Evolutionary conservation across 2,888 invertebrate species (phyloP).

Genomic region (Caenorhabditis macrosperma): DNA sequence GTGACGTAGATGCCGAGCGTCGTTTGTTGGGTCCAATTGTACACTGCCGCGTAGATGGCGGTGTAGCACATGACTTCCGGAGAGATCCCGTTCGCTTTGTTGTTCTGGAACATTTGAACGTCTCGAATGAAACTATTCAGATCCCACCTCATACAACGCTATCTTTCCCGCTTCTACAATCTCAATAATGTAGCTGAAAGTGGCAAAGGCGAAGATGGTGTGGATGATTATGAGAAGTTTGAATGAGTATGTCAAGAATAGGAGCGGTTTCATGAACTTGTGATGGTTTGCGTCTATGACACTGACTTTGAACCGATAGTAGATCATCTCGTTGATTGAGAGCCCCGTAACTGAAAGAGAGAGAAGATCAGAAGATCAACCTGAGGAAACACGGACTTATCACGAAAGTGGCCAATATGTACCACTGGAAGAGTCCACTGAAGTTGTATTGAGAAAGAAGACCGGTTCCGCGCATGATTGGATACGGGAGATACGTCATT

Average conservation of each 20-base stretch:
- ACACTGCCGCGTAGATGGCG: neutral
- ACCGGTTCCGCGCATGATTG: neutral
- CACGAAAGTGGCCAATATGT: neutral
- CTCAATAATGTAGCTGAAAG: neutral
- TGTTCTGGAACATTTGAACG: neutral
- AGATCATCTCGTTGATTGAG: slow-evolving; percentile 26
- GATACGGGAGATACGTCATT: neutral
- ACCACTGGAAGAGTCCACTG: slow-evolving; percentile 7
- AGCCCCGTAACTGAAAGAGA: slow-evolving; percentile 9
- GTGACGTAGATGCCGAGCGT: neutral
- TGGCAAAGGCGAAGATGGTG: neutral
- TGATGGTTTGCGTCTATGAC: neutral
- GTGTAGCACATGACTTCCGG: neutral
- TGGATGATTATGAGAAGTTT: neutral
- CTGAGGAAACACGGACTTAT: neutral
- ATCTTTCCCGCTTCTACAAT: neutral
- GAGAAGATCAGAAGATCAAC: neutral
- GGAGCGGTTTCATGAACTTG: neutral
- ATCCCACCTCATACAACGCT: neutral
- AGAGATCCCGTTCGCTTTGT: neutral
- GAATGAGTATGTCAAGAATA: neutral
- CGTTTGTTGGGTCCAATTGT: neutral
- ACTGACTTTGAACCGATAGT: slow-evolving; percentile 25
- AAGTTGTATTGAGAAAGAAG: neutral
- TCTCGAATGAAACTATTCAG: too few species aligned